Evolutionary conservation across 2,113 vertebrate genomes (phyloP).

Genomic region (Gopherus evgoodei): DNA sequence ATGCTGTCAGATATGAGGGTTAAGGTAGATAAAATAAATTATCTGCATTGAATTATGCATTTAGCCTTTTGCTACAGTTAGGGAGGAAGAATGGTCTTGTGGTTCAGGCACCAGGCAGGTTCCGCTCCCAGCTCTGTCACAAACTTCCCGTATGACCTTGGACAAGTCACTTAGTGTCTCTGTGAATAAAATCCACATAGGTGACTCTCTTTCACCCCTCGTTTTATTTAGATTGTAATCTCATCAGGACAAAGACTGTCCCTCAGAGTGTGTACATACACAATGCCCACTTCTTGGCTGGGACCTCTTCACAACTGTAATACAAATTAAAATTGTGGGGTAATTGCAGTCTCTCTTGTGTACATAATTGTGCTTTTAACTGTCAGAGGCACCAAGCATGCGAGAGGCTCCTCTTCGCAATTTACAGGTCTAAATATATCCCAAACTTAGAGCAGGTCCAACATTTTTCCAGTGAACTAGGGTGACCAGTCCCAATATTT

Average conservation of each 20-base stretch:
- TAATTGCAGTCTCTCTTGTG: neutral
- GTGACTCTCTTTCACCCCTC: neutral
- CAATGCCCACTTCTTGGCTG: neutral
- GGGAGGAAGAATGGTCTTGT: neutral
- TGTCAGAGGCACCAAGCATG: neutral
- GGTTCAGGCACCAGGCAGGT: neutral
- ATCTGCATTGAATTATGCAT: neutral
- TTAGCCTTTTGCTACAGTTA: neutral
- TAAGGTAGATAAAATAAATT: constrained; percentile 19
- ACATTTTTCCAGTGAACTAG: neutral
- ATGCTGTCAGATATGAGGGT: constrained; percentile 16
- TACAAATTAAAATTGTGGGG: neutral
- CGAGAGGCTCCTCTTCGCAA: neutral
- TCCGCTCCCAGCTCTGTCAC: neutral
- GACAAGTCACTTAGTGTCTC: neutral
- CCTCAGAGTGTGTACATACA: neutral
- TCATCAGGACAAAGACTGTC: neutral
- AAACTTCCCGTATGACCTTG: neutral
- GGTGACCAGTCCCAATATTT: no score
- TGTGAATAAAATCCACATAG: neutral
- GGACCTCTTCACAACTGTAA: neutral
- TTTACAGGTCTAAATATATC: neutral
- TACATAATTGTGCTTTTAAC: neutral
- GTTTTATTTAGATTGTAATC: neutral
- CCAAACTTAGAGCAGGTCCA: neutral